Conservation (phyloP, 2,797 vertebrate genomes). For the Anas bahamensis region DNA sequence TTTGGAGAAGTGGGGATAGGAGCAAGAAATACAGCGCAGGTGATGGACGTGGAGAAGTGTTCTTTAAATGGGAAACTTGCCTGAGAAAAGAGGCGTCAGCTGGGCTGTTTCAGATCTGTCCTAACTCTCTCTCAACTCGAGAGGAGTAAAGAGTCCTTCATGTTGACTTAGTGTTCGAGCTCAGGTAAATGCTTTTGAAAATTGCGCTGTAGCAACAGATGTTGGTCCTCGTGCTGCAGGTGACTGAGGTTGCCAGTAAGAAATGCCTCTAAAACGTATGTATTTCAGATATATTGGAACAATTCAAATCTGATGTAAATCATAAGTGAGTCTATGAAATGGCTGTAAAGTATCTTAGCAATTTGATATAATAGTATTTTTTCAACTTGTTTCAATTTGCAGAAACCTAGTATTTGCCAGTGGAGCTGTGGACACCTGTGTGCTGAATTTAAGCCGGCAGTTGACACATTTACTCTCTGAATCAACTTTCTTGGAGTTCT, state of each 20-base stretch:
- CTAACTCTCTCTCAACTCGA: neutral
- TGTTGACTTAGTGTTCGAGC: neutral
- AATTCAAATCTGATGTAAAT: neutral
- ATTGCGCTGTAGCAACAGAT: neutral
- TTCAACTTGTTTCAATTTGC: conserved; percentile 15
- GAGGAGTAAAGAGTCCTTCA: neutral
- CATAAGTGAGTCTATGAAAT: neutral
- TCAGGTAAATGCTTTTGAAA: neutral
- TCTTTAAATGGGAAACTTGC: conserved; percentile 51
- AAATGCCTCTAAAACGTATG: neutral
- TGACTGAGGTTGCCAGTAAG: neutral
- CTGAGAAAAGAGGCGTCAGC: conserved; percentile 21
- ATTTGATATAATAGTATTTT: neutral
- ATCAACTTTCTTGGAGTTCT: neutral
- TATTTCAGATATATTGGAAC: neutral
- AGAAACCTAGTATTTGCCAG: neutral
- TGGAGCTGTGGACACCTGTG: neutral
- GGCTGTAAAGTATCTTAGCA: neutral
- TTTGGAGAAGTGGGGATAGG: conserved; percentile 8
- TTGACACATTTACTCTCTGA: neutral
- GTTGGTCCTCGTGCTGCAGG: neutral
- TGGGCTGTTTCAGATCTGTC: neutral
- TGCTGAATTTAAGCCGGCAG: neutral
- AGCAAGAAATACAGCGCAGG: conserved; percentile 39
- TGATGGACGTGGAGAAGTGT: conserved; percentile 62